Percentiles rank a stretch among this genome's conserved stretches.
Evolutionary conservation across 2,888 invertebrate genomes (phyloP).

Genomic region (Aphidius colemani): DNA sequence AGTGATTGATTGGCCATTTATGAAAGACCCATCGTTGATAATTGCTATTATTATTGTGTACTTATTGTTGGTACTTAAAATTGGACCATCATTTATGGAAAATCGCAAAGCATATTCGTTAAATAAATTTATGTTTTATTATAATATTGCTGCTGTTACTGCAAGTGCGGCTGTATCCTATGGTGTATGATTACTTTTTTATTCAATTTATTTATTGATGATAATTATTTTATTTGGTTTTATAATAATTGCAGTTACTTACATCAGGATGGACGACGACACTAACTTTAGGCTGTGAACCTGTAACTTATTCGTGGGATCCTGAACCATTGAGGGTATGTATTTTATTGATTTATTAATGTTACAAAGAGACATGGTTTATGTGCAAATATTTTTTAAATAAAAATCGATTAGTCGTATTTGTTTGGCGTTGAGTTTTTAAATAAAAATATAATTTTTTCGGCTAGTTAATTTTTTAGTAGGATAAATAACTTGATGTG

Average conservation of each 20-base stretch:
- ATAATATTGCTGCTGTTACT: conserved; percentile 62
- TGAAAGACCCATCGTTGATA: conserved; percentile 50
- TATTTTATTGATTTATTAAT: conserved; percentile 24
- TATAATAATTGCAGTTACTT: conserved; percentile 65
- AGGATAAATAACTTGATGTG: too few relatives aligned
- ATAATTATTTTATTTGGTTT: conserved; percentile 62
- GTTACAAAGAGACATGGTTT: too few relatives aligned
- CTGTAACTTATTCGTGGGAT: conserved; percentile 72
- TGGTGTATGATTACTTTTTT: conserved; percentile 66
- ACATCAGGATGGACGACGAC: conserved; percentile 71
- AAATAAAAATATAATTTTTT: too few relatives aligned
- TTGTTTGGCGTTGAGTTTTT: too few relatives aligned
- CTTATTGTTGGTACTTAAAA: conserved; percentile 47
- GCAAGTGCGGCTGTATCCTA: conserved; percentile 71
- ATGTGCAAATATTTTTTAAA: too few relatives aligned
- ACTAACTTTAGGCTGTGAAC: conserved; percentile 70
- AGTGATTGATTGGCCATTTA: conserved; percentile 52
- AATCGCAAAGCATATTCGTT: conserved; percentile 47
- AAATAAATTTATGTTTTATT: conserved; percentile 50
- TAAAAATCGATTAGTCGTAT: too few relatives aligned
- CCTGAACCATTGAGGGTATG: conserved; percentile 68
- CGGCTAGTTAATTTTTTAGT: too few relatives aligned
- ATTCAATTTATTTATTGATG: conserved; percentile 50
- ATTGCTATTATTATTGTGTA: conserved; percentile 44
- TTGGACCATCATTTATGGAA: conserved; percentile 52